phyloP scores from a whole-genome alignment of 2,888 invertebrate species.

The Leucophenga montana region DNA sequence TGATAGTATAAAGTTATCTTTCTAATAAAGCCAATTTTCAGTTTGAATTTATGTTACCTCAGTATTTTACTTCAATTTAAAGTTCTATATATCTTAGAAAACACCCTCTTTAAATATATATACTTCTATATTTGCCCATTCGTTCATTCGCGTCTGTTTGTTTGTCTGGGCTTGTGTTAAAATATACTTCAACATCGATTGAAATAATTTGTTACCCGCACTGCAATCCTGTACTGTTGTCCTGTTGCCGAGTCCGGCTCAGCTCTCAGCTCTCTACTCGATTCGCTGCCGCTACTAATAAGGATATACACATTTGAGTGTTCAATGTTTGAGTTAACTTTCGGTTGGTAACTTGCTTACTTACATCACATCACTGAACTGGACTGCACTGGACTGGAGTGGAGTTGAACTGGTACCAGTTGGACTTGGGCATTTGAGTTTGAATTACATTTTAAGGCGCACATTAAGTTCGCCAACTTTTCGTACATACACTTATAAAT shows the following conservation, averaged over 20 bases:
- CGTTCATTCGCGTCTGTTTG: background rate
- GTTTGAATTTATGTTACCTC: no score
- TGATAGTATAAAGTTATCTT: no score
- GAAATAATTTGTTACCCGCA: slow-evolving; percentile 31
- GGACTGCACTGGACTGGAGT: background rate
- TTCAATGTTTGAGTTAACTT: slow-evolving; percentile 29
- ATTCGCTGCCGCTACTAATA: slow-evolving; percentile 9
- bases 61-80: no score
- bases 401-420: no score
- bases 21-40: no score
- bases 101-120: no score
- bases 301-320: slow-evolving; percentile 26
- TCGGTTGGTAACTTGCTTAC: slow-evolving; percentile 15
- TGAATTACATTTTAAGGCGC: slow-evolving; percentile 28
- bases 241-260: background rate
- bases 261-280: background rate
- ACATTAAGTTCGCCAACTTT: slow-evolving; percentile 21
- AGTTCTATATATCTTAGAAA: no score
- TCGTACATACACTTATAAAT: background rate
- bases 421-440: slow-evolving; percentile 14
- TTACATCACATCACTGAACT: slow-evolving; percentile 1
- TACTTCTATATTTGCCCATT: background rate
- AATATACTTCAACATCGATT: slow-evolving; percentile 33
- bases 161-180: slow-evolving; percentile 17
- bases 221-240: background rate